A percentile compares a stretch with the other conserved stretches of the same genome.
Conservation (phyloP, 2,113 vertebrate species). For the Bungarus multicinctus region DNA sequence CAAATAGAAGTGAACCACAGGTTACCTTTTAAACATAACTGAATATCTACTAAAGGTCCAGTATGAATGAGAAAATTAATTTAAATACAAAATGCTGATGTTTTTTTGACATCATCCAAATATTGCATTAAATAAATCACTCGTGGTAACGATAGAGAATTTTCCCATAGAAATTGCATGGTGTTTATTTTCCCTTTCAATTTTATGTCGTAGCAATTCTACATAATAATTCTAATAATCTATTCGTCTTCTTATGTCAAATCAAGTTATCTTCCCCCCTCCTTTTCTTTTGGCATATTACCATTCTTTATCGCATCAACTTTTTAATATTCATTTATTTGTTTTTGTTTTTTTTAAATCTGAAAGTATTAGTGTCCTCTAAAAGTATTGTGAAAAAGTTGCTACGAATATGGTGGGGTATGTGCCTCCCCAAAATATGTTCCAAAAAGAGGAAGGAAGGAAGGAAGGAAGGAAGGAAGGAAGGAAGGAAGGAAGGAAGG, state of each 20-base stretch:
- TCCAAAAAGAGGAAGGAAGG: background rate
- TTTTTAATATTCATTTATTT: background rate
- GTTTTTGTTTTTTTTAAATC: background rate
- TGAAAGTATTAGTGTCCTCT: background rate
- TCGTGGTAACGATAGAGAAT: background rate
- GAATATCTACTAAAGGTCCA: background rate
- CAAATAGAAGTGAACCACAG: background rate
- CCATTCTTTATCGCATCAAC: background rate
- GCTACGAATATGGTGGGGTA: no score
- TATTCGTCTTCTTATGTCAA: background rate
- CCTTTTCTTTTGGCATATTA: background rate
- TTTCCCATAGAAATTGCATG: background rate
- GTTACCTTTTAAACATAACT: background rate
- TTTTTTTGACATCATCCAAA: constrained; percentile 19
- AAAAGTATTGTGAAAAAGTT: background rate
- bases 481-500: no score
- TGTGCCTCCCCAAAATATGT: background rate
- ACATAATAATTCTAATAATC: background rate
- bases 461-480: no score
- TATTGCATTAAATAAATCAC: constrained; percentile 1
- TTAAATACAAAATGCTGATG: background rate
- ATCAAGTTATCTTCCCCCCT: background rate
- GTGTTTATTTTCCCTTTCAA: background rate
- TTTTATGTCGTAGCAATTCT: background rate
- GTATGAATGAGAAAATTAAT: constrained; percentile 11